These are phyloP conservation scores for Phyllotreta striolata DNA, from an alignment of 2,888 invertebrate species.

Conservation along the genomic window DNA sequence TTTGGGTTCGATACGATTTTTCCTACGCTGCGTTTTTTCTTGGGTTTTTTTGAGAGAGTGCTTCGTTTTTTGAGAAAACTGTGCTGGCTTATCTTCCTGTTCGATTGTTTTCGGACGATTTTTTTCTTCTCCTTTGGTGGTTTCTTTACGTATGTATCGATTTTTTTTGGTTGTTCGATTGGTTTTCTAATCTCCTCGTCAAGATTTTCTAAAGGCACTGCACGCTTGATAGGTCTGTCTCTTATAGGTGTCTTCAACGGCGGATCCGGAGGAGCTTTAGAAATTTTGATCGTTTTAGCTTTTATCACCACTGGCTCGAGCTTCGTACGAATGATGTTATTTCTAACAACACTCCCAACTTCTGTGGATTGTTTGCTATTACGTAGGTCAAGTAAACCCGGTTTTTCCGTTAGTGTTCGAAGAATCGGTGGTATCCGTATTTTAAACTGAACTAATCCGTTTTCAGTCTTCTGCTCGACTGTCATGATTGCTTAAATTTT, in stretches of 20 bases:
- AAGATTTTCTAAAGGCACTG: background rate
- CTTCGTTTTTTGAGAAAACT: too few species aligned
- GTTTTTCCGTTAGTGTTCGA: conserved; percentile 8
- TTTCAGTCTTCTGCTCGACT: conserved; percentile 1
- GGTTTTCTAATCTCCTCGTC: background rate
- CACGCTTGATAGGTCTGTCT: background rate
- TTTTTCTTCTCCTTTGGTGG: too few species aligned
- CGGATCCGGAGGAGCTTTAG: background rate
- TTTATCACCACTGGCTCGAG: too few species aligned
- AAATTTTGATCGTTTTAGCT: conserved; percentile 1
- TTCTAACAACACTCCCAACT: background rate
- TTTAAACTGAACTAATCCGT: background rate
- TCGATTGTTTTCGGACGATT: too few species aligned
- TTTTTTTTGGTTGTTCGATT: too few species aligned
- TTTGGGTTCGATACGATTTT: background rate
- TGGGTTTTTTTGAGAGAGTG: too few species aligned
- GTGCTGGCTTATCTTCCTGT: too few species aligned
- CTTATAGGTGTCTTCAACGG: background rate
- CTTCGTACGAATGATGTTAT: background rate
- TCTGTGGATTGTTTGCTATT: background rate
- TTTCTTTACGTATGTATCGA: too few species aligned
- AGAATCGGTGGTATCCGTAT: background rate
- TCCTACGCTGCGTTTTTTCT: background rate
- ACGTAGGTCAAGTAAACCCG: conserved; percentile 3
- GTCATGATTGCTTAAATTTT: background rate